A percentile compares a stretch with the other conserved stretches of the same genome.
These are phyloP conservation scores for Crotalus tigris DNA, from an alignment of 2,113 vertebrate species.

Conservation along the genomic window DNA sequence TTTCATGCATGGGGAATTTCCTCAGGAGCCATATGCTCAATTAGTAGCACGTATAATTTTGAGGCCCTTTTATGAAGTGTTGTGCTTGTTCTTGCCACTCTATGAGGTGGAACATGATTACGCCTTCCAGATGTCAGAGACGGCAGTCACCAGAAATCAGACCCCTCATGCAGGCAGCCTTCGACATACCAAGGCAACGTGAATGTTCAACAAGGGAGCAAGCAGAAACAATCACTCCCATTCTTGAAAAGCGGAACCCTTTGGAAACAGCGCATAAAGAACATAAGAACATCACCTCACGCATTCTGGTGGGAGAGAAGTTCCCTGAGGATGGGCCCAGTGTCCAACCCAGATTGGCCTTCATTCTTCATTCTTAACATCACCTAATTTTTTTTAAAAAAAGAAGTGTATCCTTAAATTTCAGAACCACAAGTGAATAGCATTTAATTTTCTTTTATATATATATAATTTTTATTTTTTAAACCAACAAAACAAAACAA, in stretches of 20 bases:
- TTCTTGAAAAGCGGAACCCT: background rate
- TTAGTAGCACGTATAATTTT: background rate
- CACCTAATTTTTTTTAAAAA: background rate
- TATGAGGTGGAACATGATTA: background rate
- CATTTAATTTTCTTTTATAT: background rate
- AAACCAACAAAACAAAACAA: too few species aligned
- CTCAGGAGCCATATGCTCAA: background rate
- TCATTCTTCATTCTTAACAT: background rate
- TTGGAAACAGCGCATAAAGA: too few species aligned
- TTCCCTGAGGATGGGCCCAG: background rate
- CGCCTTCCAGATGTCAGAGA: background rate
- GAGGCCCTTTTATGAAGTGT: background rate
- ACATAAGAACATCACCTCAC: background rate
- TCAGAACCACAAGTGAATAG: background rate
- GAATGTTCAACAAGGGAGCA: background rate
- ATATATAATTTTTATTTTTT: too few species aligned
- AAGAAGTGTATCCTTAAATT: background rate
- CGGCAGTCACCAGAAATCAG: background rate
- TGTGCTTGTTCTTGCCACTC: background rate
- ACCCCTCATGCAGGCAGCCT: background rate
- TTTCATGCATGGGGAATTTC: conserved; percentile 9
- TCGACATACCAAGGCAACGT: background rate
- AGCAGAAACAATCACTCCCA: background rate
- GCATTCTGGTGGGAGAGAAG: background rate
- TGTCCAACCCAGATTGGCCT: background rate